Percentiles rank a stretch among this genome's conserved stretches.
phyloP scores from a whole-genome alignment of 1,140 invertebrate genomes.

The Zaprionus africanus region DNA sequence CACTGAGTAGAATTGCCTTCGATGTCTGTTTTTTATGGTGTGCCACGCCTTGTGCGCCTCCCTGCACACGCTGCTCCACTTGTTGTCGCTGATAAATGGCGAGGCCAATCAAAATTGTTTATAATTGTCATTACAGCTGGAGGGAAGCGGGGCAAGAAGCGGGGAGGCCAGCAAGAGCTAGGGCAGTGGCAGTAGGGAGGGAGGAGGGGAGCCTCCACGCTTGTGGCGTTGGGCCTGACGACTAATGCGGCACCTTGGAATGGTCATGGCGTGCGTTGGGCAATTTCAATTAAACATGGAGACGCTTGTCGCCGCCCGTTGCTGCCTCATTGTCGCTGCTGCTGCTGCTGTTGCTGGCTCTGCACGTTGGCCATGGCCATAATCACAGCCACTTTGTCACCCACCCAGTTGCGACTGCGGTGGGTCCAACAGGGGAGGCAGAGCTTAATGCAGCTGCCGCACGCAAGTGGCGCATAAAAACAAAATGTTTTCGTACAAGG shows the following conservation, averaged over 20 bases:
- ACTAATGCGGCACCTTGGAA: constrained; percentile 80
- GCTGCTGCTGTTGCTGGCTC: background rate
- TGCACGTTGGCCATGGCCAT: constrained; percentile 50
- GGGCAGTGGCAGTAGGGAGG: background rate
- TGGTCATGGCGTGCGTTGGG: constrained; percentile 75
- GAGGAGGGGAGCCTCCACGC: background rate
- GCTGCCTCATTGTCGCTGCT: background rate
- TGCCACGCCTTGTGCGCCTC: background rate
- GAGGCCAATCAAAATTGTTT: constrained; percentile 74
- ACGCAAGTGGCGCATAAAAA: constrained; percentile 78
- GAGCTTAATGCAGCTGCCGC: constrained; percentile 76
- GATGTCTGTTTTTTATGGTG: constrained; percentile 73
- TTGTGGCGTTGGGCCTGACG: constrained; percentile 63
- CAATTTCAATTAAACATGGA: constrained; percentile 76
- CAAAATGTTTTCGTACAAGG: constrained; percentile 62
- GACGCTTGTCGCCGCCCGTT: constrained; percentile 25
- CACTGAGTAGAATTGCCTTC: constrained; percentile 30
- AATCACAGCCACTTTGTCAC: constrained; percentile 80
- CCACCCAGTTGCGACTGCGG: constrained; percentile 55
- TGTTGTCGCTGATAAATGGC: constrained; percentile 59
- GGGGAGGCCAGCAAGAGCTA: background rate
- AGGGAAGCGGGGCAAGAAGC: background rate
- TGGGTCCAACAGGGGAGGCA: constrained; percentile 2
- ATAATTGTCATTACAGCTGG: constrained; percentile 68
- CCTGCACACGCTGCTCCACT: constrained; percentile 24